phyloP scores from a whole-genome alignment of 2,888 invertebrate genomes.

The Hydraecia micacea region DNA sequence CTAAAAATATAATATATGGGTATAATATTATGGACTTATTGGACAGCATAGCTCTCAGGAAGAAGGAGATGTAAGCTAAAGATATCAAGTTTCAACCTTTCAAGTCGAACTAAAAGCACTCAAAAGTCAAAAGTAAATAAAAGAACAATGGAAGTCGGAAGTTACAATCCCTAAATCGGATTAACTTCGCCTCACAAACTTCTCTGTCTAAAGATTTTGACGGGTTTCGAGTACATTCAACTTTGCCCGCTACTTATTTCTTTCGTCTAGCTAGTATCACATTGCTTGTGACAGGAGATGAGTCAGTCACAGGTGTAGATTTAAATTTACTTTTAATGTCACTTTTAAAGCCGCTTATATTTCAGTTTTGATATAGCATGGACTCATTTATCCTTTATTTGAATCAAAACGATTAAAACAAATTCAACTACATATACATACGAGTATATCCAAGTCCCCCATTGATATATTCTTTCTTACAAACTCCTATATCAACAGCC shows the following conservation, averaged over 20 bases:
- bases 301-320: not conserved
- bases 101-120: not conserved
- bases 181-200: slow-evolving; percentile 13
- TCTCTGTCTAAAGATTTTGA: slow-evolving; percentile 31
- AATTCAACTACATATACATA: not conserved
- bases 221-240: slow-evolving; percentile 38
- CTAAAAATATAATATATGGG: not conserved
- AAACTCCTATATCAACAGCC: not conserved
- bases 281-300: not conserved
- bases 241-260: slow-evolving; percentile 14
- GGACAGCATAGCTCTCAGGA: no score
- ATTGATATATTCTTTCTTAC: not conserved
- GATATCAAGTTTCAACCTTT: not conserved
- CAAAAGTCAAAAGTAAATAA: slow-evolving; percentile 20
- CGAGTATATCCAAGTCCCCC: not conserved
- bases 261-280: slow-evolving; percentile 16
- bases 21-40: not conserved
- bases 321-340: not conserved
- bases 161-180: slow-evolving; percentile 20
- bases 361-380: not conserved
- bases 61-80: not conserved
- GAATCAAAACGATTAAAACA: not conserved
- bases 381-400: not conserved
- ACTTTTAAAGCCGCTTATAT: not conserved
- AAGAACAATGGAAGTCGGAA: slow-evolving; percentile 20